phyloP scores from a whole-genome alignment of 2,888 invertebrate genomes.

The Nemotelus nigrinus region DNA sequence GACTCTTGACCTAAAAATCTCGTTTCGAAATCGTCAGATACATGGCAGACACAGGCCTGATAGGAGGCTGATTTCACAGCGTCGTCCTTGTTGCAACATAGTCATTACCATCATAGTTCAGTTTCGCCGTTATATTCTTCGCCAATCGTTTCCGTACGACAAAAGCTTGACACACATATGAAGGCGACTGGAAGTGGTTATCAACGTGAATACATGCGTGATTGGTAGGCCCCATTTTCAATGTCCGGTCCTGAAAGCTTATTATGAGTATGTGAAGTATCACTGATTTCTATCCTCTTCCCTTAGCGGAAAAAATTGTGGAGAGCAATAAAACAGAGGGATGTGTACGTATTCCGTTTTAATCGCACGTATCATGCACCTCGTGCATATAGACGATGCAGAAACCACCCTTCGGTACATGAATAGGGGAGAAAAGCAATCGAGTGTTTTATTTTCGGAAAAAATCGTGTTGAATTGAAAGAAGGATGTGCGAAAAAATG shows the following conservation, averaged over 20 bases:
- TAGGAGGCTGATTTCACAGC: not conserved
- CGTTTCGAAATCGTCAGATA: not conserved
- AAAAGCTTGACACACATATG: not conserved
- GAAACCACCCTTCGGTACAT: too few relatives aligned
- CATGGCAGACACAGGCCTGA: not conserved
- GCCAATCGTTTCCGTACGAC: not conserved
- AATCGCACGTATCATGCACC: too few relatives aligned
- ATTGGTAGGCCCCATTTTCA: too few relatives aligned
- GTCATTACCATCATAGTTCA: not conserved
- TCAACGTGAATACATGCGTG: not conserved
- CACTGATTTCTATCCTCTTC: too few relatives aligned
- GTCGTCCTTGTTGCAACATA: not conserved
- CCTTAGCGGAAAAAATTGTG: too few relatives aligned
- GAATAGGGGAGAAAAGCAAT: not conserved
- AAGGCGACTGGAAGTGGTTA: not conserved
- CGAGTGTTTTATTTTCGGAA: constrained; percentile 9
- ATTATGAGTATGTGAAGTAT: too few relatives aligned
- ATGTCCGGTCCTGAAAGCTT: too few relatives aligned
- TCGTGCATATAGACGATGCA: too few relatives aligned
- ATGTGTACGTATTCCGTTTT: too few relatives aligned
- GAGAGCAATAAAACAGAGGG: too few relatives aligned
- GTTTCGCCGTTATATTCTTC: not conserved
- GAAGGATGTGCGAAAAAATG: not conserved
- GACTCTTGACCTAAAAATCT: not conserved
- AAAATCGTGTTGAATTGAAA: constrained; percentile 18